These are phyloP conservation scores for Myzus persicae DNA, from an alignment of 1,140 invertebrate species.

Conservation along the genomic window DNA sequence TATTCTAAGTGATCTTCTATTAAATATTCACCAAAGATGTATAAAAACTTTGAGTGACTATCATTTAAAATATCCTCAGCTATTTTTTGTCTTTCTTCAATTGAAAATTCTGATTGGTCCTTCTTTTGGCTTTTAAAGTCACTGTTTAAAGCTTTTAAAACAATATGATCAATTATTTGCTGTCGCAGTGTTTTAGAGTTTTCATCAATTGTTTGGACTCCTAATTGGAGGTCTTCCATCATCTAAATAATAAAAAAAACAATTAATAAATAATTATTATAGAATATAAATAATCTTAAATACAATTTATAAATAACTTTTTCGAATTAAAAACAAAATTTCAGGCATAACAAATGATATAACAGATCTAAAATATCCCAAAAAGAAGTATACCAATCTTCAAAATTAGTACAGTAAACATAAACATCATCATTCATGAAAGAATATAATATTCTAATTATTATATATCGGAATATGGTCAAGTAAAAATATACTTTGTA, in stretches of 20 bases:
- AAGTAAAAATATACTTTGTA: not conserved
- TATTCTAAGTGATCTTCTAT: constrained; percentile 72
- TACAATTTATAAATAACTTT: not conserved
- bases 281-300: not conserved
- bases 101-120: constrained; percentile 75
- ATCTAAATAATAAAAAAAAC: not conserved
- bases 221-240: not conserved
- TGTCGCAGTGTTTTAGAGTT: constrained; percentile 26
- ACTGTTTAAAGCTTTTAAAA: constrained; percentile 57
- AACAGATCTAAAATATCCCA: not conserved
- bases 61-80: constrained; percentile 73
- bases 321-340: not conserved
- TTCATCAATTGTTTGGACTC: not conserved
- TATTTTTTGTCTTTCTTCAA: constrained; percentile 75
- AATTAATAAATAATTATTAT: not conserved
- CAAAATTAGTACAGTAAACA: not conserved
- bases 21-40: constrained; percentile 79
- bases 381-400: not conserved
- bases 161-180: constrained; percentile 60
- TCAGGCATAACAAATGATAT: not conserved
- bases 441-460: not conserved
- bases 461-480: not conserved
- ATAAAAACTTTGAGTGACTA: constrained; percentile 75
- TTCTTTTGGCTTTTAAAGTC: constrained; percentile 74
- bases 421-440: not conserved